Conservation (phyloP, 2,888 invertebrate species). For the Leptinotarsa peninsularis region DNA sequence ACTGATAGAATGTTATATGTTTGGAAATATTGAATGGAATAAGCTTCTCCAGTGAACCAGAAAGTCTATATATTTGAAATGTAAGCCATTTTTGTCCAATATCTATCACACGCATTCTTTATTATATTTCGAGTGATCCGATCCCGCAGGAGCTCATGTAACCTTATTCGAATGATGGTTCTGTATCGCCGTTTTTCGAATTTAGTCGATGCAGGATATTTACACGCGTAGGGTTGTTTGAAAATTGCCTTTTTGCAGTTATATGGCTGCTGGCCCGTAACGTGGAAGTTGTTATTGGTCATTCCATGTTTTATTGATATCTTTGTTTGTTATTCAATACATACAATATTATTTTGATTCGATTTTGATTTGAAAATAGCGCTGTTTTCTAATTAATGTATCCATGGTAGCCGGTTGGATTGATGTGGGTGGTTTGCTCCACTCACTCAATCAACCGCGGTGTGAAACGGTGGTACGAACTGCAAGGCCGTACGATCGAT, state of each 20-base stretch:
- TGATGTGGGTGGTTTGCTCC: no score
- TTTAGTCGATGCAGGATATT: background rate
- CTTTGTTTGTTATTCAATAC: no score
- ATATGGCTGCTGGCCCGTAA: background rate
- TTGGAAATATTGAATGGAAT: background rate
- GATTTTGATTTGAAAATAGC: no score
- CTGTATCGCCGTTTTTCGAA: background rate
- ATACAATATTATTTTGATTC: no score
- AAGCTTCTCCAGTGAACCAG: conserved; percentile 6
- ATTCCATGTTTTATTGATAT: no score
- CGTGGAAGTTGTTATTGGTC: no score
- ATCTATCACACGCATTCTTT: conserved; percentile 13
- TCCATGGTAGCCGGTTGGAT: no score
- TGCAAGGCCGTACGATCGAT: no score
- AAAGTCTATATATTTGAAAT: conserved; percentile 4
- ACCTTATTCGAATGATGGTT: conserved; percentile 2
- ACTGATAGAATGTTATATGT: background rate
- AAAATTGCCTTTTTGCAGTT: background rate
- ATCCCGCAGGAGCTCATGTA: conserved; percentile 7
- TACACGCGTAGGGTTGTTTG: background rate
- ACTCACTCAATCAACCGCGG: no score
- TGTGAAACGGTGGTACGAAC: no score
- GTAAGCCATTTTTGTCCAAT: conserved; percentile 10
- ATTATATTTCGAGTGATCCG: conserved; percentile 13
- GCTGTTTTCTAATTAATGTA: no score